Evolutionary conservation across 2,797 vertebrate species (phyloP).

Genomic region (Onychomys leucogaster): DNA sequence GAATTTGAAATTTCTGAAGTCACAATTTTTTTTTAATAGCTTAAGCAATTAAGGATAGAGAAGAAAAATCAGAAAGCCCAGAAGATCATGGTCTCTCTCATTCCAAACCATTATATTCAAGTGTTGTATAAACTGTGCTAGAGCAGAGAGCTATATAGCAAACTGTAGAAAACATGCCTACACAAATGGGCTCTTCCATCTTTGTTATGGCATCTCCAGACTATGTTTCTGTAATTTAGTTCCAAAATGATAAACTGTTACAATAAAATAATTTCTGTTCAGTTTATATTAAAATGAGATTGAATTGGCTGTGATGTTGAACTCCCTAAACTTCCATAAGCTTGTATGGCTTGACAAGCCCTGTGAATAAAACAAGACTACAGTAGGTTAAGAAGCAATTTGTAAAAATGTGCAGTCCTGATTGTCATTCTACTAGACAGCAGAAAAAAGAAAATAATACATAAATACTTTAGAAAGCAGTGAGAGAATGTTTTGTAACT

Average conservation of each 20-base stretch:
- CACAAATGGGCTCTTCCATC: slow-evolving; percentile 53
- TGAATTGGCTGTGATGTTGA: slow-evolving; percentile 68
- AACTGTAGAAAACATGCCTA: slow-evolving; percentile 14
- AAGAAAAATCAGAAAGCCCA: slow-evolving; percentile 26
- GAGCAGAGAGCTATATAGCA: slow-evolving; percentile 23
- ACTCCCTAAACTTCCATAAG: slow-evolving; percentile 66
- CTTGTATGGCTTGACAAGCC: slow-evolving; percentile 63
- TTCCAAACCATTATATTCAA: slow-evolving; percentile 54
- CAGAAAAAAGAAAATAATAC: slow-evolving; percentile 53
- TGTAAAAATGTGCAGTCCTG: slow-evolving; percentile 20
- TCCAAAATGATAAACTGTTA: slow-evolving; percentile 71
- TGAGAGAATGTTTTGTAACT: slow-evolving; percentile 28
- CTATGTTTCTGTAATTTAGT: slow-evolving; percentile 70
- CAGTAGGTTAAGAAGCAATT: slow-evolving; percentile 59
- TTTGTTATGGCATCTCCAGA: slow-evolving; percentile 68
- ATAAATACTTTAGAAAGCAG: slow-evolving; percentile 8
- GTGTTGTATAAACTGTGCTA: slow-evolving; percentile 44
- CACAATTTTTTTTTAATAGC: slow-evolving; percentile 44
- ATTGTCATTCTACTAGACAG: slow-evolving; percentile 62
- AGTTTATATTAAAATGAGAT: slow-evolving; percentile 73
- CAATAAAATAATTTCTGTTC: slow-evolving; percentile 67
- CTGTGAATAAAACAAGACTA: slow-evolving; percentile 58
- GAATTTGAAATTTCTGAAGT: slow-evolving; percentile 25
- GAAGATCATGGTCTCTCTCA: not conserved
- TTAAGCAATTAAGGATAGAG: slow-evolving; percentile 42